Evolutionary conservation across 2,113 vertebrate genomes (phyloP), one percentile per base, ranked within the genome.

Genomic region (Oryzias celebensis): DNA sequence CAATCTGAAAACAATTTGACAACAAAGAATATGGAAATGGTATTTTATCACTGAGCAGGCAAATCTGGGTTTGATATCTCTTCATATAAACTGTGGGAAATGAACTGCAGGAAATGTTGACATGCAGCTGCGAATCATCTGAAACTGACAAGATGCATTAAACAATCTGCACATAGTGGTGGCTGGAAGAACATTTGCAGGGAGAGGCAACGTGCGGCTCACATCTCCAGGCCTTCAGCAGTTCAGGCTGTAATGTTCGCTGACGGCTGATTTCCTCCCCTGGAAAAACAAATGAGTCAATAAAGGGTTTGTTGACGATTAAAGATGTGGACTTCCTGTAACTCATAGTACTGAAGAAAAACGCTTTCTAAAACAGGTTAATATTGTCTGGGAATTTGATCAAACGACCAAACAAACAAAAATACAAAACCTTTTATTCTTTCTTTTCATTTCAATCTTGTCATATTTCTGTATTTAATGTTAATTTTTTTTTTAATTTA

Each of bases 21-120:
- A 36, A 36, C 36, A 36, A 36, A 36, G 36, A 36, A 36, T 36
- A 36, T 52, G 83, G 50, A 48, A 56, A 65, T 16, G 65, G 55
- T 62, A 62, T 78, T 65, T 56, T 63, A 53, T 66, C 26, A 53
- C 67, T 47, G 72, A 83, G 68, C 73, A 74, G 74, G 49, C 49
- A 78, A 69, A 75, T 70, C 62, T 69, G 57, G 70, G 17, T 66
- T 68, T 67, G 18, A 79, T 74, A 67, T 77, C 71, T 54, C 57
- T 73, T 64, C 82, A 77, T 81, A 63, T 66, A 81, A 83, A 87
- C 79, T 81, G 76, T 71, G 71, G 74, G 80, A 70, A 81, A 76
- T 70, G 71, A 71, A 65, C 62, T 68, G 62, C 73, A 71, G 74
- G 73, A 82, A 83, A 80, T 43, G 62, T 75, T 52, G 67, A 73